These are phyloP conservation scores for Sinodicranocentrus sp. DNA, from an alignment of 2,888 invertebrate genomes.

Conservation along the genomic window DNA sequence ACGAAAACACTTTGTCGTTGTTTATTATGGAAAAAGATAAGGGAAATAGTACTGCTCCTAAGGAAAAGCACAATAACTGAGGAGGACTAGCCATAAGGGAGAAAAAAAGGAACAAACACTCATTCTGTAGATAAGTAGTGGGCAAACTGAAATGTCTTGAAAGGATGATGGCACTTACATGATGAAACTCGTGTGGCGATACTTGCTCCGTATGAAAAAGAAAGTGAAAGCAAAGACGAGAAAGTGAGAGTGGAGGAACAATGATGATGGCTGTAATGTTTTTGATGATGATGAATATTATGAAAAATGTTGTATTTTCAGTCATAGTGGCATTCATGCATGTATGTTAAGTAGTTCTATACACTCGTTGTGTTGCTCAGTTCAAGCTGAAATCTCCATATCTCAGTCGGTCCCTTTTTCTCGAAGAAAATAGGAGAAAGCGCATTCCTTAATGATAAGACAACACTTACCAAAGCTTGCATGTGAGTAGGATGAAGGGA, in stretches of 20 bases:
- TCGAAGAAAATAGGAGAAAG: not conserved
- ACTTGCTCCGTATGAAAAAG: not conserved
- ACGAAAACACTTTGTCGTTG: not conserved
- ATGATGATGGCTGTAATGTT: slow-evolving; percentile 53
- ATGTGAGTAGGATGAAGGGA: not conserved
- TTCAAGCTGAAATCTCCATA: slow-evolving; percentile 3
- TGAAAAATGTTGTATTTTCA: slow-evolving; percentile 52
- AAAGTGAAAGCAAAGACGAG: slow-evolving; percentile 1
- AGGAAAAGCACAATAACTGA: not conserved
- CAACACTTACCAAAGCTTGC: not conserved
- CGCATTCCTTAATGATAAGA: slow-evolving; percentile 47
- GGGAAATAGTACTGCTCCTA: slow-evolving; percentile 3
- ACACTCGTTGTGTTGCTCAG: not conserved
- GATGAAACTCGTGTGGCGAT: slow-evolving; percentile 40
- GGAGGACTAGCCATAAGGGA: no score
- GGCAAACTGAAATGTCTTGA: slow-evolving; percentile 37
- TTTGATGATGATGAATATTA: slow-evolving; percentile 60
- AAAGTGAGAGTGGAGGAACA: slow-evolving; percentile 30
- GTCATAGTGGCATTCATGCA: not conserved
- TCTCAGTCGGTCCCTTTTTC: not conserved
- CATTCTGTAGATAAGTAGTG: slow-evolving; percentile 24
- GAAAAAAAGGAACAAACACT: not conserved
- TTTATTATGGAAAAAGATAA: slow-evolving; percentile 6
- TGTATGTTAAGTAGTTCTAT: not conserved
- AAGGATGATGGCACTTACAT: slow-evolving; percentile 44